These are phyloP conservation scores for Hemaris fuciformis DNA, from an alignment of 2,888 invertebrate genomes.

Conservation along the genomic window DNA sequence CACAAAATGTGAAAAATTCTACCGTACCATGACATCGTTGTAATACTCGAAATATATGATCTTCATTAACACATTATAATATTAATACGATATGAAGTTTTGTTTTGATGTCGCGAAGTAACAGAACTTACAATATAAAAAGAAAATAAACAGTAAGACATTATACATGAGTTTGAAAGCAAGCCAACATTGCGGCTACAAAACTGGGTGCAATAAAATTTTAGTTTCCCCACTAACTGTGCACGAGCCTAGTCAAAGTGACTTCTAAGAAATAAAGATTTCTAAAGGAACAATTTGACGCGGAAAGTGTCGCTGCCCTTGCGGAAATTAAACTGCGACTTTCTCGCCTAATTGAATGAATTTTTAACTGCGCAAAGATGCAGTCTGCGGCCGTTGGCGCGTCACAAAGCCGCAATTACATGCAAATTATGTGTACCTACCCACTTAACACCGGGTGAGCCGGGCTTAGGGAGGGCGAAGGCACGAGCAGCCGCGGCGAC, in stretches of 20 bases:
- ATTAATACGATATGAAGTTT: too few relatives aligned
- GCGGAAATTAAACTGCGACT: conserved; percentile 73
- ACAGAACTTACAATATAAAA: neutral
- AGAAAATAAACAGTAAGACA: neutral
- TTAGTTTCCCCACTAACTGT: neutral
- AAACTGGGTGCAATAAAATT: neutral
- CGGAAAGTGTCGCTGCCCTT: conserved; percentile 51
- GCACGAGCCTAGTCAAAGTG: conserved; percentile 30
- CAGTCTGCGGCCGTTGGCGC: conserved; percentile 59
- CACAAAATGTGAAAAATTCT: too few relatives aligned
- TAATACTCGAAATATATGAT: too few relatives aligned
- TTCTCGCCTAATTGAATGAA: conserved; percentile 75
- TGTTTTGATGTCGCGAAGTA: too few relatives aligned
- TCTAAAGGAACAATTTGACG: conserved; percentile 59
- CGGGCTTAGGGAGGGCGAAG: conserved; percentile 40
- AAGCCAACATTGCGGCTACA: neutral
- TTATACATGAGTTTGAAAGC: neutral
- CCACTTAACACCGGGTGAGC: conserved; percentile 58
- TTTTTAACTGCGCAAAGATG: conserved; percentile 76
- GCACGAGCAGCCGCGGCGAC: conserved; percentile 27
- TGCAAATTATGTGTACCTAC: conserved; percentile 76
- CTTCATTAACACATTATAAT: too few relatives aligned
- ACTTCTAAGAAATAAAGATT: conserved; percentile 61
- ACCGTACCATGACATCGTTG: too few relatives aligned
- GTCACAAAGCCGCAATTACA: conserved; percentile 74